phyloP scores from a whole-genome alignment of 2,888 invertebrate genomes.

The Trichogramma dendrolimi region DNA sequence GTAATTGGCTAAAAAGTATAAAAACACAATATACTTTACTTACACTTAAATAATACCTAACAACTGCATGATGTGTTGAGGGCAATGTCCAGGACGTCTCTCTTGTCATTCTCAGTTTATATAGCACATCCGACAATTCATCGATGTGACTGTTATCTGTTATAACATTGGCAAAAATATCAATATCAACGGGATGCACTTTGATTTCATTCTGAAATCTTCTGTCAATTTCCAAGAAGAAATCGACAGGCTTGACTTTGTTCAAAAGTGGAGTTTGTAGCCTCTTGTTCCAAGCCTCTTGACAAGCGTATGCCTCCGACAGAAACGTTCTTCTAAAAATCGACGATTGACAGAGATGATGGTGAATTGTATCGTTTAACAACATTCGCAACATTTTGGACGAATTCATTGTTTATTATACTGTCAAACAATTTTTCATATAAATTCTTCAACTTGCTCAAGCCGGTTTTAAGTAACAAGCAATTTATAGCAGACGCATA shows the following conservation, averaged over 20 bases:
- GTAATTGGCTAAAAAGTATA: neutral
- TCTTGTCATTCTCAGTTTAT: constrained; percentile 68
- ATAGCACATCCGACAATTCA: constrained; percentile 69
- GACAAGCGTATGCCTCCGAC: constrained; percentile 69
- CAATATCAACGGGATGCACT: constrained; percentile 76
- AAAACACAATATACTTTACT: neutral
- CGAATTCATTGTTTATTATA: constrained; percentile 14
- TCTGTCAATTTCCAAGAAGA: constrained; percentile 69
- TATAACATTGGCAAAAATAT: constrained; percentile 72
- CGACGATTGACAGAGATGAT: constrained; percentile 23
- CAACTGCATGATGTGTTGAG: constrained; percentile 79
- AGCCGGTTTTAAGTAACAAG: too few species aligned
- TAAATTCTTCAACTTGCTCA: too few species aligned
- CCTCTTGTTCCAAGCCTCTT: constrained; percentile 67
- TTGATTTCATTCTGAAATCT: constrained; percentile 61
- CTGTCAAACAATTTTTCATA: too few species aligned
- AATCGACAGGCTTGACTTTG: constrained; percentile 62
- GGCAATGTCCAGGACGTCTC: constrained; percentile 68
- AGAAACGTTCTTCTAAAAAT: constrained; percentile 57
- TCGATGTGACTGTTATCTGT: constrained; percentile 59
- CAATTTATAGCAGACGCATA: too few species aligned
- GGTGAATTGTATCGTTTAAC: constrained; percentile 24
- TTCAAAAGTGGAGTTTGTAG: constrained; percentile 61
- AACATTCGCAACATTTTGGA: constrained; percentile 13
- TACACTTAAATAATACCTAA: constrained; percentile 57